Conservation (phyloP, 2,797 vertebrate genomes). For the Crypturellus tataupa region DNA sequence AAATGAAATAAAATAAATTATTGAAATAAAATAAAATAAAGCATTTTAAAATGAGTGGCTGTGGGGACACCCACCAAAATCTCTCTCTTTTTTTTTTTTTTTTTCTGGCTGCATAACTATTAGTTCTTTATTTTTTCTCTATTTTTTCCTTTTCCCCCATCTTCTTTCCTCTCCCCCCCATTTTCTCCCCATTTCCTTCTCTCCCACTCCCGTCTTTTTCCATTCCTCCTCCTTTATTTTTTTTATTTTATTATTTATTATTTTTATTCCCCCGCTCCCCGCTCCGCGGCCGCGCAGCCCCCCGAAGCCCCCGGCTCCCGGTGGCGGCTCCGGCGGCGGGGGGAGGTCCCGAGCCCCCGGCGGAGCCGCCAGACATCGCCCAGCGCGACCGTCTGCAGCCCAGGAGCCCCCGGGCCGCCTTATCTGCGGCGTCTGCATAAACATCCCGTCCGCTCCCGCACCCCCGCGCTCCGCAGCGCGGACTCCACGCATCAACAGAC, state of each 20-base stretch:
- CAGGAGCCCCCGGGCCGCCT: conserved; percentile 68
- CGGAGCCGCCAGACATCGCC: conserved; percentile 40
- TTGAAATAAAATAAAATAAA: no score
- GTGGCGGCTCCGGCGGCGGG: neutral
- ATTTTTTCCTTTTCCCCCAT: no score
- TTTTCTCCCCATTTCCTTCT: no score
- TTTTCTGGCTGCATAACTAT: neutral
- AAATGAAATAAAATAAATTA: no score
- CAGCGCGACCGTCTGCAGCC: conserved; percentile 41
- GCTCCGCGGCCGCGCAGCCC: no score
- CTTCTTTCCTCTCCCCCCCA: no score
- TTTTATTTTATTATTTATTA: rapidly evolving
- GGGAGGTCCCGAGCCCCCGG: neutral
- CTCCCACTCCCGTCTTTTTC: no score
- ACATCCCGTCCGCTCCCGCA: conserved; percentile 52
- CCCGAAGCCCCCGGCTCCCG: neutral
- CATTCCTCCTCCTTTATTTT: no score
- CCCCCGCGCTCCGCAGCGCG: neutral
- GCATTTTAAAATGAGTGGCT: no score
- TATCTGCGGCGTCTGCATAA: conserved; percentile 69
- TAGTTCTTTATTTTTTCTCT: neutral
- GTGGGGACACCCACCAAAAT: neutral
- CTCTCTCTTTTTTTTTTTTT: no score
- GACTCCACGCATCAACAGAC: neutral
- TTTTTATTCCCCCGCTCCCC: no score